Conservation (phyloP, 2,797 vertebrate species). For the Neomorphus geoffroyi region DNA sequence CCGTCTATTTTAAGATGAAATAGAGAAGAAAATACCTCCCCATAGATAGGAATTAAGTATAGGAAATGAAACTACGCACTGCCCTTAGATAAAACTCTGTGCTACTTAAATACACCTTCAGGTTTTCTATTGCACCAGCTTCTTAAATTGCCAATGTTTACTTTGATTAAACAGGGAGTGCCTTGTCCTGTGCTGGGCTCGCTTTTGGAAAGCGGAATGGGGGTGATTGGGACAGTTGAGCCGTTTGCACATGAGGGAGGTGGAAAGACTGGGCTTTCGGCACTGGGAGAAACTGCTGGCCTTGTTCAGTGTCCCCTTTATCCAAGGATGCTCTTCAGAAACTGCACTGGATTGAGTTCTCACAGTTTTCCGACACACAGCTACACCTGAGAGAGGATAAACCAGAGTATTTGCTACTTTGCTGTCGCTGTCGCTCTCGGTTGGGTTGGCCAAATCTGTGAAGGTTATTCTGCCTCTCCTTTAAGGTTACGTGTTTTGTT, state of each 20-base stretch:
- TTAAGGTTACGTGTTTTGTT: neutral
- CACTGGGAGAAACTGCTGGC: neutral
- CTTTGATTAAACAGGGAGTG: slow-evolving; percentile 49
- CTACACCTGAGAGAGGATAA: neutral
- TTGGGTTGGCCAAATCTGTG: rapidly evolving
- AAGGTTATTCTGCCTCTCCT: neutral
- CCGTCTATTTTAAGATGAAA: neutral
- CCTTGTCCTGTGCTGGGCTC: slow-evolving; percentile 39
- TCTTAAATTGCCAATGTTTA: neutral
- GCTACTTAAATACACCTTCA: neutral
- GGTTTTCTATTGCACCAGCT: slow-evolving; percentile 18
- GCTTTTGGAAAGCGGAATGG: neutral
- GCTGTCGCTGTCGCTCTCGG: rapidly evolving
- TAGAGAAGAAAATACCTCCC: neutral
- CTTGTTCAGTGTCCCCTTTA: rapidly evolving
- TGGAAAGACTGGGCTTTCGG: neutral
- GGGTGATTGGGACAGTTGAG: neutral
- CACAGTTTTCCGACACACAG: rapidly evolving
- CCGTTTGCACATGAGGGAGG: neutral
- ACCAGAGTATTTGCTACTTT: rapidly evolving
- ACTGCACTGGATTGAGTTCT: rapidly evolving
- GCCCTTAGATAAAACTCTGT: neutral
- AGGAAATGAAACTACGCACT: neutral
- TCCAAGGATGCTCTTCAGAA: neutral
- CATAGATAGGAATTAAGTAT: neutral